Evolutionary conservation across 2,113 vertebrate species (phyloP), one percentile per base, ranked within the genome.

Genomic region (Gavialis gangeticus): DNA sequence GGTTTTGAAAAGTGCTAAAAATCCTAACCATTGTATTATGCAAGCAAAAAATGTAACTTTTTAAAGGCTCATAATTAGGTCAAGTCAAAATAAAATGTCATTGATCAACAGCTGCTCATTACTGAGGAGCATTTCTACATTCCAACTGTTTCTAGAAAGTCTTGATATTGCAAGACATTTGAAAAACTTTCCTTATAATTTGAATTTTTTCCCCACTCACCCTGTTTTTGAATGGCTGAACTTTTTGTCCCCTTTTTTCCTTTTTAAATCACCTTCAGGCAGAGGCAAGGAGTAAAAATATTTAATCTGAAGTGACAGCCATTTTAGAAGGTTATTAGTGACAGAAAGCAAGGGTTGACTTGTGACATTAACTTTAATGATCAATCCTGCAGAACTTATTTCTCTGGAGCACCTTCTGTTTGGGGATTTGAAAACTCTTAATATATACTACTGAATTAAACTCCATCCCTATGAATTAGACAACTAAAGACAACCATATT

Each of bases 281-380:
- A 95, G 84, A 88, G 19, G 28, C 59, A 10, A 71, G 30, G 30
- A 18, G n/a, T 95, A 30, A 91, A 92, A 90, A 92, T 89, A 92
- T 64, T 25, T 16, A 83, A 80, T 93, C 78, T 14, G 63, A 67
- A 90, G 14, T 81, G 75, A 80, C 58, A 84, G 46, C 30, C 91
- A 28, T 67, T 67, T 91, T 76, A 81, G 60, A 94, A 91, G 81
- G 84, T 89, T 78, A 1, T 92, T 62, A 54, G 12, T 79, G 27
- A 56, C 37, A 82, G 63, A 91, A 88, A 87, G 78, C 28, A 94
- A 69, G 76, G 84, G 30, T 18, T 83, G 67, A 71, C 18, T 71
- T 71, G 7, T 88, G 76, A 56, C 79, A 4, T 76, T 79, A 83
- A 88, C 56, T 88, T 82, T 37, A 81, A 19, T 87, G 93, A 83